Evolutionary conservation across 53 echinoderm and acorn worm species (phyloP).

Genomic region (Echinarachnius parma): DNA sequence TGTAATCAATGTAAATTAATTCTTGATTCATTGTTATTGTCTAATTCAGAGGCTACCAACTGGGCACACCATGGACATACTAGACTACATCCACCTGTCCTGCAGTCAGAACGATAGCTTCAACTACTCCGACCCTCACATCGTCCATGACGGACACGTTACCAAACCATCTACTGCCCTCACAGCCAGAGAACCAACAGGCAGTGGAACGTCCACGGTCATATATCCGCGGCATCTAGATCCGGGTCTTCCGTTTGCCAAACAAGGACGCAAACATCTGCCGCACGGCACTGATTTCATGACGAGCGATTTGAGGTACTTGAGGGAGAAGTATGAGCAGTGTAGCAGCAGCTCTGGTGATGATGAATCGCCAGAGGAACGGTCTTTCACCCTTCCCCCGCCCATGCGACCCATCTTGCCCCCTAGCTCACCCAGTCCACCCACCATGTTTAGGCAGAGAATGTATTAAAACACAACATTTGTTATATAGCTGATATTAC

Average conservation of each 20-base stretch:
- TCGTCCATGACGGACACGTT: neutral
- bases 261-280: too few species aligned
- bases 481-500: too few species aligned
- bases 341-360: neutral
- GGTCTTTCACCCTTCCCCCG: neutral
- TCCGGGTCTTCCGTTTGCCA: neutral
- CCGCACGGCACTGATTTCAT: too few species aligned
- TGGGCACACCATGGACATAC: slow-evolving; percentile 3
- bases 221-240: slow-evolving; percentile 14
- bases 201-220: neutral
- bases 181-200: neutral
- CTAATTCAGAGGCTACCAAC: slow-evolving; percentile 2
- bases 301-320: too few species aligned
- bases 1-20: too few species aligned
- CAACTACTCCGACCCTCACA: slow-evolving; percentile 5
- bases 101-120: slow-evolving; percentile 19
- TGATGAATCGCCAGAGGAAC: slow-evolving; percentile 4
- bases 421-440: slow-evolving; percentile 28
- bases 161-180: neutral
- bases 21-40: neutral
- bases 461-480: slow-evolving; percentile 15
- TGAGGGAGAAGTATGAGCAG: neutral
- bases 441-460: slow-evolving; percentile 22
- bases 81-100: slow-evolving; percentile 25
- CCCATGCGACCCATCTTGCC: slow-evolving; percentile 9